Base-by-base conservation (phyloP, 1,140 invertebrate species). In the Zaprionus taronus region DNA sequence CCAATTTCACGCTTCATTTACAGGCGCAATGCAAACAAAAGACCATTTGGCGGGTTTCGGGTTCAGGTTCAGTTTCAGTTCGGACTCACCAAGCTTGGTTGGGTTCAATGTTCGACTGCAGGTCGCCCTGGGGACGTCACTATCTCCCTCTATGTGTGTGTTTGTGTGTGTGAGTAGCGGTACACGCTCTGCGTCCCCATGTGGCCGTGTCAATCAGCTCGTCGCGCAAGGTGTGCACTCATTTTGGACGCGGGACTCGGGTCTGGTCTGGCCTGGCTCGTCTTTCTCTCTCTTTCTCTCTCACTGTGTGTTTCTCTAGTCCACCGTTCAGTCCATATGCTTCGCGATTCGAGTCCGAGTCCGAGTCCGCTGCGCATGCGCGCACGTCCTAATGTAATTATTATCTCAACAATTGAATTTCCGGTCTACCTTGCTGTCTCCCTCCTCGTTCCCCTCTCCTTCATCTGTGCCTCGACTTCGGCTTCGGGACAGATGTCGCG, bases 351-450 rank as follows among this genome's bases (percentile, higher is more conserved):
- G 47, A n/a, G 41, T 22, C 9, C 17, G 47, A n/a, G 41, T 22
- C 9, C 17, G 47, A 51, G 20, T 51, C 20, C 22, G 47, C 89
- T 75, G 90, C 90, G 83, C 84, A 83, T 91, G 90, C 82, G 87
- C 87, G 82, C 87, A 91, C 90, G 90, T 91, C 90, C 90, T 91
- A 92, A 92, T 91, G 90, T 90, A 91, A 91, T 91, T 92, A 91
- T 91, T 91, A 91, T 91, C 80, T 91, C 83, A 91, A 91, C 90
- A 91, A 91, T 91, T 91, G 90, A 91, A 91, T 91, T 91, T 91
- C 90, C 90, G 90, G 90, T 90, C 77, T 80, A 67, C 55, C 72
- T 77, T 77, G 51, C 55, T 53, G 31, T 47, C 61, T 62, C 82
- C 57, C 44, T 36, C 11, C 62, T 36, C 68, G 69, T 64, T 28